These are phyloP conservation scores for Miniopterus natalensis DNA, from an alignment of 2,113 vertebrate species.

Conservation along the genomic window DNA sequence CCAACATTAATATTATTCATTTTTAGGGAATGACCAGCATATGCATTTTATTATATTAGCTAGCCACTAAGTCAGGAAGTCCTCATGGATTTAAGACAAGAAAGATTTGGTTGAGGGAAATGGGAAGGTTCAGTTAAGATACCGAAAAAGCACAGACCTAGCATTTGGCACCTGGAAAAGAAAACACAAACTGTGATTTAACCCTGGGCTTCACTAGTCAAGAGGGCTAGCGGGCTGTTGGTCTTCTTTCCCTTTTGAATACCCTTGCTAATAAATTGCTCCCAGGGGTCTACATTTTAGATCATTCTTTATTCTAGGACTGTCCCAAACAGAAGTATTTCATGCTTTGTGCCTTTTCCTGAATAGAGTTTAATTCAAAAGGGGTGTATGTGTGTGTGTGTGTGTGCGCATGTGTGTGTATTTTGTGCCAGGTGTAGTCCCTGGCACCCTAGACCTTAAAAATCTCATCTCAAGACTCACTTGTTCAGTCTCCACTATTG, in stretches of 20 bases:
- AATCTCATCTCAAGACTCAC: not conserved
- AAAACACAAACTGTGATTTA: not conserved
- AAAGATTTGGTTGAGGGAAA: not conserved
- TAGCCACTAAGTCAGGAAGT: not conserved
- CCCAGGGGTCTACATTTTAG: not conserved
- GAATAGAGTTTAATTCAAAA: not conserved
- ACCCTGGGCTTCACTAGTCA: not conserved
- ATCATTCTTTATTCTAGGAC: not conserved
- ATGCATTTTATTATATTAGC: conserved; percentile 51
- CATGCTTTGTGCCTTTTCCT: not conserved
- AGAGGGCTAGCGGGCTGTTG: not conserved
- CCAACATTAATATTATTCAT: conserved; percentile 11
- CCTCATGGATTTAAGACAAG: not conserved
- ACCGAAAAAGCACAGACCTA: not conserved
- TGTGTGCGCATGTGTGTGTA: too few species aligned
- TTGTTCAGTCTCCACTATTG: not conserved
- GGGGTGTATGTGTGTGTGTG: not conserved
- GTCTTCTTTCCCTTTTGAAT: not conserved
- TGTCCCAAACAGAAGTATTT: not conserved
- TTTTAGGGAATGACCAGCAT: conserved; percentile 19
- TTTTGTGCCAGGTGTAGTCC: not conserved
- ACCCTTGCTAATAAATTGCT: not conserved
- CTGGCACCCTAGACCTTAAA: not conserved
- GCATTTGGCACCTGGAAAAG: not conserved
- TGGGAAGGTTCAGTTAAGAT: not conserved